These are phyloP conservation scores for Sceloporus undulatus DNA, from an alignment of 2,113 vertebrate genomes.

Conservation along the genomic window DNA sequence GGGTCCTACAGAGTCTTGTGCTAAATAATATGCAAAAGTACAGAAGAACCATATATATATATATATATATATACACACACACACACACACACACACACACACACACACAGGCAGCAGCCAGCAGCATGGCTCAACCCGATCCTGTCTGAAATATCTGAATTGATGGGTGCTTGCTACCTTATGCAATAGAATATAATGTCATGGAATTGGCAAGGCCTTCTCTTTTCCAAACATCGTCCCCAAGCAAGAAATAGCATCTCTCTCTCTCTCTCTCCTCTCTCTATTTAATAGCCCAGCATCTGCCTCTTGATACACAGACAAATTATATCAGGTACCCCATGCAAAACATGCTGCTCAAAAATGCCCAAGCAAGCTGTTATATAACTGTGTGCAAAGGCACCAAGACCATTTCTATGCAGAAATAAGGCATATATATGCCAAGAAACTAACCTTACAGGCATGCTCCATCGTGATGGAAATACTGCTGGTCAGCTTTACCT, in stretches of 20 bases:
- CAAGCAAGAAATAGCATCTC: background rate
- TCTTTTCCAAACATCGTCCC: background rate
- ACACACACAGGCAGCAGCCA: background rate
- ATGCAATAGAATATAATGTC: slow-evolving; percentile 27
- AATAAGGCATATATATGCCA: background rate
- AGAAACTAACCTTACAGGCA: slow-evolving; percentile 72
- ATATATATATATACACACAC: too few relatives aligned
- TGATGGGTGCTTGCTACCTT: slow-evolving; percentile 12
- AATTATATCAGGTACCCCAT: background rate
- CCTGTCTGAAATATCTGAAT: background rate
- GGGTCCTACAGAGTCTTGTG: background rate
- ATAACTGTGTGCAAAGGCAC: slow-evolving; percentile 23
- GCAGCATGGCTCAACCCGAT: background rate
- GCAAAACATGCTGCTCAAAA: background rate
- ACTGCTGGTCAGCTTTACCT: slow-evolving; percentile 70
- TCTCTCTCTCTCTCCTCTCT: background rate
- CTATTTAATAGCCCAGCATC: background rate
- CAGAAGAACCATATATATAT: background rate
- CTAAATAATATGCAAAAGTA: background rate
- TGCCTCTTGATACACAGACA: accelerated
- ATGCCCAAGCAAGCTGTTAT: background rate
- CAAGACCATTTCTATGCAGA: background rate
- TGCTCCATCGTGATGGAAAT: slow-evolving; percentile 58
- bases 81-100: too few relatives aligned
- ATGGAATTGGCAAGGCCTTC: background rate